phyloP scores from a whole-genome alignment of 2,888 invertebrate genomes.

The Cephonodes hylas region DNA sequence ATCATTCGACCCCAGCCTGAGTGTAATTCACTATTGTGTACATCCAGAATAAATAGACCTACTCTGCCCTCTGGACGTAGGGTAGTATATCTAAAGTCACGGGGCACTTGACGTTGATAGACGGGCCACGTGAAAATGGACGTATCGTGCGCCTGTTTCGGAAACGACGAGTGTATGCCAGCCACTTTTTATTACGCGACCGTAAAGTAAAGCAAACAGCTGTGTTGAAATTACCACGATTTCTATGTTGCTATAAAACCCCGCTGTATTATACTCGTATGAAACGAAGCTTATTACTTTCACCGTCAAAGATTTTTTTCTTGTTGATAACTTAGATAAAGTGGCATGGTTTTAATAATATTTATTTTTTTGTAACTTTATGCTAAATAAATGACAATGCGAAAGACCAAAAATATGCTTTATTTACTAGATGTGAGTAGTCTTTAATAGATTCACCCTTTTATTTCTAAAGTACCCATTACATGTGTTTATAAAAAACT shows the following conservation, averaged over 20 bases:
- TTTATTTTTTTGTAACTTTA: too few relatives aligned
- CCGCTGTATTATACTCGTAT: not conserved
- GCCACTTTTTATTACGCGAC: constrained; percentile 53
- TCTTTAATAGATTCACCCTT: too few relatives aligned
- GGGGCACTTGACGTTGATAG: not conserved
- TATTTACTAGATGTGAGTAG: too few relatives aligned
- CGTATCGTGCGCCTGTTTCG: constrained; percentile 32
- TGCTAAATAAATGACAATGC: too few relatives aligned
- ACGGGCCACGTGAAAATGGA: constrained; percentile 31
- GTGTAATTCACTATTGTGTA: constrained; percentile 36
- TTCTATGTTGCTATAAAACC: constrained; percentile 40
- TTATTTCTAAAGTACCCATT: too few relatives aligned
- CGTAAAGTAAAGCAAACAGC: constrained; percentile 53
- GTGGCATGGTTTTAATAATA: too few relatives aligned
- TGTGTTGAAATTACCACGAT: constrained; percentile 49
- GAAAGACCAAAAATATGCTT: too few relatives aligned
- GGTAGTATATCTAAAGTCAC: not conserved
- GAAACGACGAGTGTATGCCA: constrained; percentile 45
- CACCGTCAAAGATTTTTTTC: not conserved
- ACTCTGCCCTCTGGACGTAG: not conserved
- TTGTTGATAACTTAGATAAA: not conserved
- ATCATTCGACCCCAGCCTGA: constrained; percentile 33
- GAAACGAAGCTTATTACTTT: not conserved
- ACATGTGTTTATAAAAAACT: too few relatives aligned
- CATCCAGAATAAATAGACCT: constrained; percentile 31